Base-by-base conservation (phyloP, 2,888 invertebrate species). In the Corythucha ciliata region DNA sequence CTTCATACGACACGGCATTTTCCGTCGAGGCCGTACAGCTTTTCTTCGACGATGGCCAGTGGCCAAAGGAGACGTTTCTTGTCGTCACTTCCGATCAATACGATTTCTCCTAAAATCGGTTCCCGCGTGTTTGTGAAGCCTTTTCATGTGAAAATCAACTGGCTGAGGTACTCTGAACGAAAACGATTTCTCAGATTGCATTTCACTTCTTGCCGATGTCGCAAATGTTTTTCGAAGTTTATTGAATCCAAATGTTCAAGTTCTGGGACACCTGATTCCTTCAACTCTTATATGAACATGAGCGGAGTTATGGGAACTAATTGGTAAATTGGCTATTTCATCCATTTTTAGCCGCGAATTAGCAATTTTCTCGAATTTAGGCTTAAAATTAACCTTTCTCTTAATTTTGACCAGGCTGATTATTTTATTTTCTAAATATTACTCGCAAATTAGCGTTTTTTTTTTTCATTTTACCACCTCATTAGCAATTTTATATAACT, bases 11-110 rank as follows among this genome's bases (percentile, higher is more conserved):
- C 45, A 14, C 42, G 26, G 12, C 36, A 47, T 10, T 34, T 46
- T 20, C 25, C 29, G n/a, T 45, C 45, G 20, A 21, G n/a, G 2
- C 45, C 45, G 8, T n/a, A 14, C 2, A 45, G 4, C 3, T n/a
- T 2, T n/a, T 37, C 25, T 16, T 37, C 26, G 3, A 47, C 37
- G 14, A 34, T 16, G 2, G 63, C 50, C 37, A 34, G 2, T 12
- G 52, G 52, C 52, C 52, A 52, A 10, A 42, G 34, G 1, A 41
- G 10, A 2, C 48, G 10, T n/a, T 41, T 48, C 40, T 18, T 32
- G 3, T 29, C 2, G 12, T 45, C 45, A 2, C 21, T 6, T 6
- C 45, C 33, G 21, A 45, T 14, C 16, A 41, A 24, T 1, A 53
- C 44, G 2, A 53, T 24, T 25, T 55, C 52, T 7, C 45, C 45